Conservation (phyloP, 1,140 invertebrate genomes). For the Capitella teleta region DNA sequence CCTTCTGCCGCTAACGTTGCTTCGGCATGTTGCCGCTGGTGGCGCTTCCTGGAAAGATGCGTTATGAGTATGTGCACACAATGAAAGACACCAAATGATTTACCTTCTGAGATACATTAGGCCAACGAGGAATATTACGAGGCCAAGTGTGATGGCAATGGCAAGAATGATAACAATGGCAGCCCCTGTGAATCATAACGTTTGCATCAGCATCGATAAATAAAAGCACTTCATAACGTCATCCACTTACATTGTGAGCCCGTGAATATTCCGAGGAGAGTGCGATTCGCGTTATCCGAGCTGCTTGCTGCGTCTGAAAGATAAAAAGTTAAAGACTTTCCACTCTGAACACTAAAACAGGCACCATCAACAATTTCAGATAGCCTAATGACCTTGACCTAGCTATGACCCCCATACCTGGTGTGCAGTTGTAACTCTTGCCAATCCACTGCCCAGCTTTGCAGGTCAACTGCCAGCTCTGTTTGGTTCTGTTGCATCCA, state of each 20-base stretch:
- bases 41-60: too few relatives aligned
- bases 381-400: too few relatives aligned
- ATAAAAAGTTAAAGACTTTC: not conserved
- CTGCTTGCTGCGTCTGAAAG: not conserved
- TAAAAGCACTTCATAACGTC: not conserved
- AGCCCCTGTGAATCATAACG: slow-evolving; percentile 5
- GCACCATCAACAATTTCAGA: not conserved
- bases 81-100: too few relatives aligned
- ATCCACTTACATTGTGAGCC: not conserved
- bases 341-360: not conserved
- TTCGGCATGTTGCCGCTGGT: too few relatives aligned
- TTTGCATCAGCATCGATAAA: not conserved
- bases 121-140: slow-evolving; percentile 12
- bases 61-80: too few relatives aligned
- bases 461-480: slow-evolving; percentile 2
- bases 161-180: slow-evolving; percentile 10
- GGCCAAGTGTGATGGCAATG: slow-evolving; percentile 13
- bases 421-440: slow-evolving; percentile 2
- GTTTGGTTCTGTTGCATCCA: slow-evolving; percentile 1
- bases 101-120: slow-evolving; percentile 12
- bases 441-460: not conserved
- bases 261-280: not conserved
- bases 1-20: too few relatives aligned
- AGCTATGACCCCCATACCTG: not conserved
- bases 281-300: not conserved